A percentile compares a stretch with the other conserved stretches of the same genome.
phyloP scores from a whole-genome alignment of 2,797 vertebrate species.

The Glyptemys insculpta region DNA sequence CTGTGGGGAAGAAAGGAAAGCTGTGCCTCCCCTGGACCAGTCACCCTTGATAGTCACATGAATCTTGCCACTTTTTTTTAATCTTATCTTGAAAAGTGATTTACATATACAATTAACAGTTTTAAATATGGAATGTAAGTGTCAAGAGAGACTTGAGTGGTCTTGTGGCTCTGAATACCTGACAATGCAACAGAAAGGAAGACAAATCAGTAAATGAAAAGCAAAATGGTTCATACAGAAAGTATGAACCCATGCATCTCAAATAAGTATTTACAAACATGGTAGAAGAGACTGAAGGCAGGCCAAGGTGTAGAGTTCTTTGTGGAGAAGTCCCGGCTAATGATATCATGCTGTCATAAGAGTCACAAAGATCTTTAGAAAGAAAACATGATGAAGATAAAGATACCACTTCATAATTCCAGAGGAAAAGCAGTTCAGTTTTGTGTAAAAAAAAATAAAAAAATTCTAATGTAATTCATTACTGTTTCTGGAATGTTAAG shows the following conservation, averaged over 20 bases:
- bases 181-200: background rate
- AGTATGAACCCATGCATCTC: background rate
- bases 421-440: background rate
- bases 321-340: background rate
- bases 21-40: background rate
- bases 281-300: background rate
- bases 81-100: background rate
- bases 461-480: background rate
- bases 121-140: background rate
- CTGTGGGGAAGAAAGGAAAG: background rate
- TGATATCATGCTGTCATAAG: background rate
- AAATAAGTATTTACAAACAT: rapidly evolving
- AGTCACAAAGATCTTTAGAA: background rate
- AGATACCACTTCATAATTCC: background rate
- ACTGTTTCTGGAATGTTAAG: background rate
- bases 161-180: background rate
- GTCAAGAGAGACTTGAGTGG: background rate
- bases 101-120: rapidly evolving
- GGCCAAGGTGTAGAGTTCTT: background rate
- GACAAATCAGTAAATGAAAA: background rate
- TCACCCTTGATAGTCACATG: background rate
- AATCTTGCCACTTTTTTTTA: background rate
- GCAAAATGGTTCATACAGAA: background rate
- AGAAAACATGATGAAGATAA: background rate
- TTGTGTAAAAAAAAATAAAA: background rate